Evolutionary conservation across 2,888 invertebrate species (phyloP).

Genomic region (Tortrix viridana): DNA sequence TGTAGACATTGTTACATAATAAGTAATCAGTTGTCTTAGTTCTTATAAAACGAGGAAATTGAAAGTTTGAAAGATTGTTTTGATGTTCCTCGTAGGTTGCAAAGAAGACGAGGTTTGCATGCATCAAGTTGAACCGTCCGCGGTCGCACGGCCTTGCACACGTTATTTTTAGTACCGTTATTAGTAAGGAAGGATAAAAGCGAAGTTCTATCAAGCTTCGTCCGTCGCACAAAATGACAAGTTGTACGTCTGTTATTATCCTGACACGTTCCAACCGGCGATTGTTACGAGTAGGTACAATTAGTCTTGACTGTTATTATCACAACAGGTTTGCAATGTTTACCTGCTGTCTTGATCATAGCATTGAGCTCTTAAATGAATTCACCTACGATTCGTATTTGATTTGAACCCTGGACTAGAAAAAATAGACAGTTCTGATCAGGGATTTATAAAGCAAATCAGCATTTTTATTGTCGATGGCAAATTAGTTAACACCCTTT

Average conservation of each 20-base stretch:
- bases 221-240: constrained; percentile 19
- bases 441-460: too few species aligned
- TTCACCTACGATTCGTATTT: too few species aligned
- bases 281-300: constrained; percentile 4
- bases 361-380: too few species aligned
- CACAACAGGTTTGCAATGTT: background rate
- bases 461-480: too few species aligned
- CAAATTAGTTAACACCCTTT: too few species aligned
- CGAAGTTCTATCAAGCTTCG: constrained; percentile 10
- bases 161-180: constrained; percentile 28
- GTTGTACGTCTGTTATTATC: constrained; percentile 17
- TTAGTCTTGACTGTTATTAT: constrained; percentile 5
- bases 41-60: background rate
- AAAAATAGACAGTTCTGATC: too few species aligned
- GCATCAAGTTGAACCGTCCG: constrained; percentile 14
- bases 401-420: too few species aligned
- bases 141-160: constrained; percentile 28
- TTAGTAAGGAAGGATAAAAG: constrained; percentile 34
- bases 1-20: constrained; percentile 15
- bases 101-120: constrained; percentile 1
- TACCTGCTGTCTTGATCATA: background rate
- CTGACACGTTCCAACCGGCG: constrained; percentile 20
- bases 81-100: background rate
- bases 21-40: too few species aligned
- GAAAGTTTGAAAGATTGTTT: background rate